phyloP scores from a whole-genome alignment of 2,113 vertebrate species.

The Antennarius striatus region DNA sequence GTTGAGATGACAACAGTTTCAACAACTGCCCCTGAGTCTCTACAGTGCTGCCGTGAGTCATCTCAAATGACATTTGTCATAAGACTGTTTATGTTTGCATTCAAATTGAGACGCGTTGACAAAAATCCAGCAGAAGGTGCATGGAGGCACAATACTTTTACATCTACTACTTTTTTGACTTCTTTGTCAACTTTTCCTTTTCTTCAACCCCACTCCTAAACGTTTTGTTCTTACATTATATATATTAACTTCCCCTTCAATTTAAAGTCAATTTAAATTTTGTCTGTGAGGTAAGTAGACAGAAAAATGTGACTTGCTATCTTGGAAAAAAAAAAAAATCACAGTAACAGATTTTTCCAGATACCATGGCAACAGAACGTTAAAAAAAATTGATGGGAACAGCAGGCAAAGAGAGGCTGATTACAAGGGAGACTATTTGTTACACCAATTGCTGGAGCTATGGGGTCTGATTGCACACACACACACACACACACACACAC shows the following conservation, averaged over 20 bases:
- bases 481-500: conserved; percentile 43
- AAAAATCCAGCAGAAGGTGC: conserved; percentile 15
- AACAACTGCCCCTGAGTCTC: conserved; percentile 15
- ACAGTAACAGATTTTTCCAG: conserved; percentile 75
- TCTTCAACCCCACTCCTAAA: neutral
- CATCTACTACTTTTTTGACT: neutral
- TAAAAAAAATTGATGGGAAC: conserved; percentile 82
- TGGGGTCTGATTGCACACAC: conserved; percentile 67
- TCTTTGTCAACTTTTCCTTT: neutral
- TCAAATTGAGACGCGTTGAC: conserved; percentile 23
- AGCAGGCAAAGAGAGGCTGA: conserved; percentile 71
- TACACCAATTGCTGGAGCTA: conserved; percentile 69
- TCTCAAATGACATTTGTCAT: conserved; percentile 34
- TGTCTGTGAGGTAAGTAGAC: conserved; percentile 51
- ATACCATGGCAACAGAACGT: conserved; percentile 82
- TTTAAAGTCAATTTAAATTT: conserved; percentile 41
- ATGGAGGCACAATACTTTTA: neutral
- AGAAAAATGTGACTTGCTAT: conserved; percentile 63
- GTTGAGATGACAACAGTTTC: conserved; percentile 5
- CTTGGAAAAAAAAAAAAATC: conserved; percentile 68
- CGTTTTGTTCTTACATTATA: conserved; percentile 45
- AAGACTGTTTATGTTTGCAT: conserved; percentile 19
- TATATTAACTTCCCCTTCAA: conserved; percentile 36
- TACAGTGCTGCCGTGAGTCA: conserved; percentile 18
- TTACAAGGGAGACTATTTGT: conserved; percentile 79